phyloP scores from a whole-genome alignment of 2,113 vertebrate species.

The Pelodiscus sinensis region DNA sequence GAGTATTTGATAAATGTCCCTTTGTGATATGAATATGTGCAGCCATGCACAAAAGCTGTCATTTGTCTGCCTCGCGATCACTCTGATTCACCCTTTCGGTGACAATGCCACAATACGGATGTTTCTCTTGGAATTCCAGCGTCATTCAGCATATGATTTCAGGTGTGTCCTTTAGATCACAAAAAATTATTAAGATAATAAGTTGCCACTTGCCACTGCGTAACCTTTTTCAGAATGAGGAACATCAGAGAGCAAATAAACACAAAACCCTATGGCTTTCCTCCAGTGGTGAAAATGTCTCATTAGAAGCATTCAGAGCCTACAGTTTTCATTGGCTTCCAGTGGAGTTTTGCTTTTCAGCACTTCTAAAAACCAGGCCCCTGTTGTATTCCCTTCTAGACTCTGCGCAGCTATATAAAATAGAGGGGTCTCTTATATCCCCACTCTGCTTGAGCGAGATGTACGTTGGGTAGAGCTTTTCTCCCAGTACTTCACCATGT shows the following conservation, averaged over 20 bases:
- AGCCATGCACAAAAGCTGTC: constrained; percentile 62
- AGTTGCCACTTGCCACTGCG: accelerated
- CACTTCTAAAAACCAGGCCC: accelerated
- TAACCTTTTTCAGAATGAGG: neutral
- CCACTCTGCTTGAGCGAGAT: neutral
- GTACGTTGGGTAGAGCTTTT: neutral
- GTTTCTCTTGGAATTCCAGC: constrained; percentile 25
- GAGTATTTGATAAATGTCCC: neutral
- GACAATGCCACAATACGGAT: constrained; percentile 33
- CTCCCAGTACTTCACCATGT: neutral
- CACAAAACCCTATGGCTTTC: accelerated
- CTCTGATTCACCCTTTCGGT: constrained; percentile 50
- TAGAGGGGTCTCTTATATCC: neutral
- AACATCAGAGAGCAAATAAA: neutral
- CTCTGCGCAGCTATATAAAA: accelerated
- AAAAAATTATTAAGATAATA: neutral
- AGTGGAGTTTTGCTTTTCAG: neutral
- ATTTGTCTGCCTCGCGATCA: constrained; percentile 69
- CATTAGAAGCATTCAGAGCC: neutral
- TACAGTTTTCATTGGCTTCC: neutral
- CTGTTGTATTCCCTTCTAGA: neutral
- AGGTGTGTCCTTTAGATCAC: constrained; percentile 44
- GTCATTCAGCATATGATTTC: constrained; percentile 55
- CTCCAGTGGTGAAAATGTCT: accelerated
- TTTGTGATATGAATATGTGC: constrained; percentile 40